These are phyloP conservation scores for Alectura lathami DNA, from an alignment of 2,113 vertebrate genomes.

Conservation along the genomic window DNA sequence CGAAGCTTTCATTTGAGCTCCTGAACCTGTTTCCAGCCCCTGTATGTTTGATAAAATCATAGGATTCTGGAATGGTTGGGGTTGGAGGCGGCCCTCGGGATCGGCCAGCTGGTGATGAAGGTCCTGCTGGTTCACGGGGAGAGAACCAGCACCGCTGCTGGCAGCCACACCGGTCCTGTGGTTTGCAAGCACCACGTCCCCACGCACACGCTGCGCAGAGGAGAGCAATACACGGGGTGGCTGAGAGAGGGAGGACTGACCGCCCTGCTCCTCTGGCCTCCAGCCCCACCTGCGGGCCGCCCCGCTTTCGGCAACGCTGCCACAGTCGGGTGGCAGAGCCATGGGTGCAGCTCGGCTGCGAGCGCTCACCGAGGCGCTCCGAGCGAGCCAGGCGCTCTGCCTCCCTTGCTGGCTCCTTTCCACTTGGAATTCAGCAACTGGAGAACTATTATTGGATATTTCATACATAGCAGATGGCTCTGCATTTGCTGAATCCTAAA, in stretches of 20 bases:
- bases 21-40: background rate
- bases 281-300: background rate
- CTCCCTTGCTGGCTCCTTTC: slow-evolving; percentile 28
- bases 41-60: background rate
- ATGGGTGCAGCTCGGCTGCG: background rate
- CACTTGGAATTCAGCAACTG: slow-evolving; percentile 39
- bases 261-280: background rate
- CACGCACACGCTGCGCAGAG: background rate
- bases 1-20: background rate
- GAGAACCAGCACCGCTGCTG: background rate
- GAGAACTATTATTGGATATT: slow-evolving; percentile 53
- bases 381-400: background rate
- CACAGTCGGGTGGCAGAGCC: background rate
- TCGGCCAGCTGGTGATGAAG: background rate
- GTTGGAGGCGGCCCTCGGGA: background rate
- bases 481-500: slow-evolving; percentile 56
- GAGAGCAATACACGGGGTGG: background rate
- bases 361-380: background rate
- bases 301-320: background rate
- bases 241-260: background rate
- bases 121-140: background rate
- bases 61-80: background rate
- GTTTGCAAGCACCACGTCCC: background rate
- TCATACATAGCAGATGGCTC: slow-evolving; percentile 55
- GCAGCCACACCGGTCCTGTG: background rate